These are phyloP conservation scores for Naso thynnoides DNA, from an alignment of 2,797 vertebrate genomes.

Conservation along the genomic window DNA sequence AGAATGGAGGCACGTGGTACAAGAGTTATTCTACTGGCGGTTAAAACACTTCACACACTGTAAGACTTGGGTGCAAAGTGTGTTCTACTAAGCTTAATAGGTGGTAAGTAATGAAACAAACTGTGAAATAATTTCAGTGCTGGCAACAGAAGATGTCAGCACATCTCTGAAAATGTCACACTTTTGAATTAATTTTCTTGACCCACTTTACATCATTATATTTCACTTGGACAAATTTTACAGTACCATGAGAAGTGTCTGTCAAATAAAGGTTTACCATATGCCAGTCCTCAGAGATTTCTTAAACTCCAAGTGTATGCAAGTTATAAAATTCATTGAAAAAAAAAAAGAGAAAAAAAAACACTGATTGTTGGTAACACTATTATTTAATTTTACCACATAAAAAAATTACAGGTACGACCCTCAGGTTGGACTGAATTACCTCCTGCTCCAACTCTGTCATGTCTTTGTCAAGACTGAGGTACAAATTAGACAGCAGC, in stretches of 20 bases:
- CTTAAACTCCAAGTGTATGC: neutral
- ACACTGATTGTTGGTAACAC: constrained; percentile 10
- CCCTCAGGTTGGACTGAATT: constrained; percentile 44
- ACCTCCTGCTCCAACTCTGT: constrained; percentile 39
- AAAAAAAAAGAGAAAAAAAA: neutral
- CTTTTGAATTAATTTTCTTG: neutral
- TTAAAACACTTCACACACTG: neutral
- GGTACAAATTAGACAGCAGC: constrained; percentile 53
- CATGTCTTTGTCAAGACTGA: constrained; percentile 47
- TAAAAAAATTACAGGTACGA: constrained; percentile 22
- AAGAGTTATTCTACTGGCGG: neutral
- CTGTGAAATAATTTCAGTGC: neutral
- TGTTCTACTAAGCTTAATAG: too few species aligned
- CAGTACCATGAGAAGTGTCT: neutral
- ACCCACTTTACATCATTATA: neutral
- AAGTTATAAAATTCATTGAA: constrained; percentile 8
- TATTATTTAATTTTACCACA: constrained; percentile 28
- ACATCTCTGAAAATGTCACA: constrained; percentile 7
- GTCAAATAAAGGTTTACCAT: neutral
- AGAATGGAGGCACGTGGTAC: neutral
- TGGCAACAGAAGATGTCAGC: constrained; percentile 6
- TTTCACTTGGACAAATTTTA: neutral
- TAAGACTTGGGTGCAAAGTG: constrained; percentile 3
- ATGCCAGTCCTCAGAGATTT: constrained; percentile 7
- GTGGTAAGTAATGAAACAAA: constrained; percentile 5